These are phyloP conservation scores for Pempheris klunzingeri DNA, from an alignment of 2,797 vertebrate species.

Conservation along the genomic window DNA sequence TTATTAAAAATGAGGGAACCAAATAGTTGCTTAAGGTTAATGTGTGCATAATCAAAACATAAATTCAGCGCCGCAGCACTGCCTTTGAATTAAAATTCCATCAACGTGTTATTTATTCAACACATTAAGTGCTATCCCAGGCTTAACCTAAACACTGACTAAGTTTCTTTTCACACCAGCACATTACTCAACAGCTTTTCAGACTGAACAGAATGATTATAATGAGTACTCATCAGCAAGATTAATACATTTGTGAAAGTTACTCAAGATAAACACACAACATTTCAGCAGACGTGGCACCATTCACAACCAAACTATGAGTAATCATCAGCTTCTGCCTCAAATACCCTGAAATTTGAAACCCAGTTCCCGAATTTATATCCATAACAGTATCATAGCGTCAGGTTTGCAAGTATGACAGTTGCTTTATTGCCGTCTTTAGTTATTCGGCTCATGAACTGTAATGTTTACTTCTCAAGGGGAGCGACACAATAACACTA, in stretches of 20 bases:
- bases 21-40: constrained; percentile 25
- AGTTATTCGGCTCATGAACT: background rate
- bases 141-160: constrained; percentile 27
- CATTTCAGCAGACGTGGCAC: background rate
- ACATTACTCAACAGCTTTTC: constrained; percentile 17
- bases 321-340: background rate
- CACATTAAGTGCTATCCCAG: constrained; percentile 21
- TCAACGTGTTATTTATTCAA: constrained; percentile 41
- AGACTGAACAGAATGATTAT: background rate
- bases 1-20: constrained; percentile 23
- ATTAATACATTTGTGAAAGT: constrained; percentile 9
- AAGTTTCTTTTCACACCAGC: constrained; percentile 37
- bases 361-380: background rate
- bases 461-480: constrained; percentile 1
- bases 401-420: background rate
- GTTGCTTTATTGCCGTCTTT: background rate
- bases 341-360: background rate
- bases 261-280: constrained; percentile 10
- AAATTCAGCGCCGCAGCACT: constrained; percentile 1
- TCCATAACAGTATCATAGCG: background rate
- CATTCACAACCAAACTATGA: constrained; percentile 5
- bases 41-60: background rate
- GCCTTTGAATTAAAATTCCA: constrained; percentile 37
- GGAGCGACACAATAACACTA: background rate
- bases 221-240: constrained; percentile 10